Conservation (phyloP, 2,888 invertebrate genomes). For the Philereme vetulata region DNA sequence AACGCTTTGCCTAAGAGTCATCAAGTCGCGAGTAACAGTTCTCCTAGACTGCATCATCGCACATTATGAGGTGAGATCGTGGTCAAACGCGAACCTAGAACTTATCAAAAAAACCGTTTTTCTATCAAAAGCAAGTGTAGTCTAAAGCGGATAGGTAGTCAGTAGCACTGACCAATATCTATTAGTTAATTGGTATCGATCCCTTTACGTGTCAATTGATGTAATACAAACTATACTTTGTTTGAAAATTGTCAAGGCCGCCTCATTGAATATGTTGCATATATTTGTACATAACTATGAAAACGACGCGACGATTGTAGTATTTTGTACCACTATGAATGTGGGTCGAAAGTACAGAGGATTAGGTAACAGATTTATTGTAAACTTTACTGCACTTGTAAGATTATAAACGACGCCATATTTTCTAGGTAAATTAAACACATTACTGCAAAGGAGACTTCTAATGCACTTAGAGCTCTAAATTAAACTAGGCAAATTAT, state of each 20-base stretch:
- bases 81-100: no score
- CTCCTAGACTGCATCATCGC: no score
- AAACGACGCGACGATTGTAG: not conserved
- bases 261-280: constrained; percentile 28
- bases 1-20: not conserved
- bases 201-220: constrained; percentile 28
- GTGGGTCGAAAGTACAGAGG: constrained; percentile 10
- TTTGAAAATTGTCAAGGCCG: constrained; percentile 35
- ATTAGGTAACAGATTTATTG: not conserved
- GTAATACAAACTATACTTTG: constrained; percentile 27
- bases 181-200: constrained; percentile 36
- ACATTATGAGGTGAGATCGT: no score
- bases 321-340: constrained; percentile 17
- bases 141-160: no score
- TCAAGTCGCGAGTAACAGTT: no score
- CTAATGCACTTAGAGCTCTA: not conserved
- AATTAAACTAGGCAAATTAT: not conserved
- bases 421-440: not conserved
- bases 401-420: not conserved
- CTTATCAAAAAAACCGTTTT: no score
- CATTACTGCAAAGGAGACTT: not conserved
- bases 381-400: not conserved
- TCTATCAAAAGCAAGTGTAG: no score
- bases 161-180: no score
- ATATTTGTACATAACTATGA: constrained; percentile 12